Percentiles rank a stretch among this genome's conserved stretches.
Conservation (phyloP, 1,140 invertebrate genomes). For the Wiebesia pumilae region DNA sequence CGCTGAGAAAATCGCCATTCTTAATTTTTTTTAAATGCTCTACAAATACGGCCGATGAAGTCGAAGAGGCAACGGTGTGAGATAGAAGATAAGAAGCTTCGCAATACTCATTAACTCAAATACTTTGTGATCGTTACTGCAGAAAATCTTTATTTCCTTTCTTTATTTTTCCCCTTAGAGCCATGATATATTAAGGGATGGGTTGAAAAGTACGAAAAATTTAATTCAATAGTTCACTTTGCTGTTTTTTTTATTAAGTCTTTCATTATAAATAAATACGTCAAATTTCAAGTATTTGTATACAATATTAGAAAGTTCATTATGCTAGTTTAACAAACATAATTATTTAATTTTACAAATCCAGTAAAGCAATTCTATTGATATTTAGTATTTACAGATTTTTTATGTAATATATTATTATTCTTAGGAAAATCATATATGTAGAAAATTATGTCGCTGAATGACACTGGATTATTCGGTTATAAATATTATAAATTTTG, state of each 20-base stretch:
- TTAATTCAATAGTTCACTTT: constrained; percentile 5
- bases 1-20: constrained; percentile 28
- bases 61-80: constrained; percentile 10
- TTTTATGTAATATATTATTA: too few species aligned
- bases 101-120: constrained; percentile 56
- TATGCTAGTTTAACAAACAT: too few species aligned
- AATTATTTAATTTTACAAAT: too few species aligned
- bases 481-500: too few species aligned
- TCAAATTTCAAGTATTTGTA: constrained; percentile 32
- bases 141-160: constrained; percentile 59
- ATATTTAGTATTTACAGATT: too few species aligned
- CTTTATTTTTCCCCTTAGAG: constrained; percentile 32
- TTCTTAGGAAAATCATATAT: too few species aligned
- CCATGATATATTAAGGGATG: constrained; percentile 43
- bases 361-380: too few species aligned
- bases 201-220: constrained; percentile 37
- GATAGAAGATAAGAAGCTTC: constrained; percentile 38
- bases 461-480: too few species aligned
- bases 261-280: constrained; percentile 37
- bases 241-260: neutral
- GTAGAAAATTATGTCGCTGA: too few species aligned
- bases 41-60: constrained; percentile 48
- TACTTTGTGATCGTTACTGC: constrained; percentile 51
- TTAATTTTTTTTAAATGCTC: constrained; percentile 53
- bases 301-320: neutral